Conservation (phyloP, 2,797 vertebrate genomes). For the Cynodonichthys magdalenae region DNA sequence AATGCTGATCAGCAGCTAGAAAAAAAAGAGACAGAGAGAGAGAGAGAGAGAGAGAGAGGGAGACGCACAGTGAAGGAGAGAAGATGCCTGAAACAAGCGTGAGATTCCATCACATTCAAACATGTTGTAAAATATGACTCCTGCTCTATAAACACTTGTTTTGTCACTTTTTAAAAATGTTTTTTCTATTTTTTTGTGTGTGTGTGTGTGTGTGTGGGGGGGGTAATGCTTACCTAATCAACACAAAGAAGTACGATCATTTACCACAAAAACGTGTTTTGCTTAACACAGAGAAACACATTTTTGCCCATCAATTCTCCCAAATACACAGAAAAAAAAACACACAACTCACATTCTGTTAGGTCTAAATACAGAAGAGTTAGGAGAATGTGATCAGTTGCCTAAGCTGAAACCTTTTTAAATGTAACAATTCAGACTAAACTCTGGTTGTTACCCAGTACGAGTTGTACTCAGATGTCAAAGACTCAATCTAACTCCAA, state of each 20-base stretch:
- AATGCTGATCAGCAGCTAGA: constrained; percentile 87
- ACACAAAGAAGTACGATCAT: not conserved
- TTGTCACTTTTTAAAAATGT: constrained; percentile 33
- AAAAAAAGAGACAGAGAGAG: constrained; percentile 67
- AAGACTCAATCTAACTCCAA: too few relatives aligned
- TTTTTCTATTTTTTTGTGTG: too few relatives aligned
- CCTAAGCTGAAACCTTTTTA: too few relatives aligned
- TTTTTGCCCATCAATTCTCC: not conserved
- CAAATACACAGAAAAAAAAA: not conserved
- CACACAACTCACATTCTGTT: too few relatives aligned
- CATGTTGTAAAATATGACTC: constrained; percentile 70
- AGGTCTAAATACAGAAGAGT: too few relatives aligned
- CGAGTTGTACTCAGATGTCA: too few relatives aligned
- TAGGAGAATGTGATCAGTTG: too few relatives aligned
- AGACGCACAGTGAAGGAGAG: constrained; percentile 44
- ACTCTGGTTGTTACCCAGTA: too few relatives aligned
- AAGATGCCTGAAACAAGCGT: constrained; percentile 77
- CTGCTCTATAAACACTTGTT: constrained; percentile 46
- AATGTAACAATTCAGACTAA: too few relatives aligned
- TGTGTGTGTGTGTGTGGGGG: too few relatives aligned
- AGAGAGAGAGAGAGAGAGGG: too few relatives aligned
- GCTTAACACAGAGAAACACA: not conserved
- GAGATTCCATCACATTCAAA: constrained; percentile 82
- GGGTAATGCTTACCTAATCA: not conserved
- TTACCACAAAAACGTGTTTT: not conserved